Base-by-base conservation (phyloP, 2,113 vertebrate genomes). In the Tonatia bakeri region DNA sequence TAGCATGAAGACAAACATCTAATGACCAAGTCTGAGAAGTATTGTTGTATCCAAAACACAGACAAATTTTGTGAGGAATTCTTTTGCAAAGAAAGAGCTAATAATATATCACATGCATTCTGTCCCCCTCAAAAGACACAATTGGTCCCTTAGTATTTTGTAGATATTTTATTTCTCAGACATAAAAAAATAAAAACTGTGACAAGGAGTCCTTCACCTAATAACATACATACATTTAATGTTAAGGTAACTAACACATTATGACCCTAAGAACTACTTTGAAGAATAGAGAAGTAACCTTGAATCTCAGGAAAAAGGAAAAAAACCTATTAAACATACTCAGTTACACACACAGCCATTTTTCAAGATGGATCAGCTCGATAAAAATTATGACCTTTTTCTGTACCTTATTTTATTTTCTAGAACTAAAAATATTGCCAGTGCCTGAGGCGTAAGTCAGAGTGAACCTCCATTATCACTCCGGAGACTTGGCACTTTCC, bases 351-450 rank as follows among this genome's bases (percentile, higher is more conserved):
- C 54, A 81, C 67, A 89, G 87, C 11, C 97, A 95, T 98, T 97
- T 97, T 96, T 98, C 97, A 98, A 97, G 97, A 94, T 97, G 94
- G 80, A 97, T 87, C 67, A 89, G 84, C 91, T 94, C 81, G 67
- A 97, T 98, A 98, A 98, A 98, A 98, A 97, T 93, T 79, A 98
- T 97, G 97, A 98, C 98, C 98, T 98, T 98, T 97, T 97, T 82
- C 92, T 96, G 93, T 95, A 93, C 36, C 85, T 70, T 95, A 93
- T 98, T 98, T 98, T 98, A 97, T 98, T 98, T 98, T 96, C 83
- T 92, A 95, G 95, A 75, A 87, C 98, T 98, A 98, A 98, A 98
- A 98, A 98, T 98, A 98, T 94, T 98, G 97, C 97, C 95, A 91
- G 77, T 94, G 97, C 98, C 98, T 97, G 97, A 98, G 98, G 98